These are phyloP conservation scores for Muscina levida DNA, from an alignment of 2,888 invertebrate genomes.

Conservation along the genomic window DNA sequence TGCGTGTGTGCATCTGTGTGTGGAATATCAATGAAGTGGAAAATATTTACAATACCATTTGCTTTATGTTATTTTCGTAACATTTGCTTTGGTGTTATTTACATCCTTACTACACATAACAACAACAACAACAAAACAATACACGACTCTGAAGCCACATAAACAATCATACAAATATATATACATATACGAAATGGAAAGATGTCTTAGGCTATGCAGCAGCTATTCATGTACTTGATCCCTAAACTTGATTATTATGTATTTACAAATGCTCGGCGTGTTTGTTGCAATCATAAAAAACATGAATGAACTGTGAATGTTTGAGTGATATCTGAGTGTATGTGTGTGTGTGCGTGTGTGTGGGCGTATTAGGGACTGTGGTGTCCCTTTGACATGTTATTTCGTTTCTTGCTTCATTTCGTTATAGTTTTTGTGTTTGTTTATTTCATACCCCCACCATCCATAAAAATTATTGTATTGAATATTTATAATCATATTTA, in stretches of 20 bases:
- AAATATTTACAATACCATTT: conserved; percentile 63
- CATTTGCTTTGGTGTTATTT: conserved; percentile 1
- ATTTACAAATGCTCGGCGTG: conserved; percentile 30
- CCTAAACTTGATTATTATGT: conserved; percentile 49
- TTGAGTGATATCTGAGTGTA: neutral
- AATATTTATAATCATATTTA: neutral
- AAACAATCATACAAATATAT: neutral
- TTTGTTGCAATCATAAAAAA: conserved; percentile 26
- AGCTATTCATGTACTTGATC: neutral
- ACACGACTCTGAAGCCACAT: no score
- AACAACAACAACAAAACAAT: neutral
- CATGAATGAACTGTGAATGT: neutral
- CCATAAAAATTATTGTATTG: conserved; percentile 4
- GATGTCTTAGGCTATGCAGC: no score
- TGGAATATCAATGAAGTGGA: conserved; percentile 63
- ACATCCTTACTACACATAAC: neutral
- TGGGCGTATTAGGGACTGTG: neutral
- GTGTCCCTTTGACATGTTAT: conserved; percentile 22
- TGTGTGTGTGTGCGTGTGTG: conserved; percentile 1
- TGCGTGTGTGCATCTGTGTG: conserved; percentile 40
- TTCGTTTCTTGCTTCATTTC: neutral
- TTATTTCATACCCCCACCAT: neutral
- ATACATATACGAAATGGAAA: neutral
- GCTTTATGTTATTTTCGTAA: neutral
- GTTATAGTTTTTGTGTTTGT: neutral